phyloP scores from a whole-genome alignment of 2,888 invertebrate genomes.

The Therioaphis trifolii region DNA sequence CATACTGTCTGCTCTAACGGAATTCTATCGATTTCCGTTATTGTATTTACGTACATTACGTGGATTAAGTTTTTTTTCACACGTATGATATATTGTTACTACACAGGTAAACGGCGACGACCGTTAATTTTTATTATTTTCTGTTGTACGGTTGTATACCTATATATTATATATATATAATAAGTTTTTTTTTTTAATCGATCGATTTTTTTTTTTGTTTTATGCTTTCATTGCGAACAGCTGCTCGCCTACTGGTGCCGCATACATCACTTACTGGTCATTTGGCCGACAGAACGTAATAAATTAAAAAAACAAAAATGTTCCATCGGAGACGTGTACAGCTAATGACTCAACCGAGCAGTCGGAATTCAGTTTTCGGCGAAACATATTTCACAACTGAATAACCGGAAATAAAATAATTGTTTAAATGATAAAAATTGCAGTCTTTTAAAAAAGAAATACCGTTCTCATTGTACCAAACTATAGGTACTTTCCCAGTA shows the following conservation, averaged over 20 bases:
- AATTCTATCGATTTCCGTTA: not conserved
- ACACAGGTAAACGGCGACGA: too few species aligned
- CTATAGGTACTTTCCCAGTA: too few species aligned
- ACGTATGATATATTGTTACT: not conserved
- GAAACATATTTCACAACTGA: not conserved
- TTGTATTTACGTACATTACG: not conserved
- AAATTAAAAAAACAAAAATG: slow-evolving; percentile 22
- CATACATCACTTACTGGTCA: slow-evolving; percentile 16
- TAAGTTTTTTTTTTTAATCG: slow-evolving; percentile 1
- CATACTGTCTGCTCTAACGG: not conserved
- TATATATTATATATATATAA: not conserved
- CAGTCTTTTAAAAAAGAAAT: not conserved
- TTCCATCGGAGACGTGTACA: not conserved
- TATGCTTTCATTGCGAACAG: slow-evolving; percentile 9
- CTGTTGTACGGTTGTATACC: not conserved
- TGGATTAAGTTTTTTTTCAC: not conserved
- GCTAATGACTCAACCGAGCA: not conserved
- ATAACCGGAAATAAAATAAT: not conserved
- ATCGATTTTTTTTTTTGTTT: slow-evolving; percentile 24
- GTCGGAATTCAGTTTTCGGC: not conserved
- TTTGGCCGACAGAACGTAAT: slow-evolving; percentile 7
- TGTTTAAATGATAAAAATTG: not conserved
- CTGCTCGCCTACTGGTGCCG: not conserved
- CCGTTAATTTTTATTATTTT: not conserved
- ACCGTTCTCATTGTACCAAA: too few species aligned